These are phyloP conservation scores for Xyrauchen texanus DNA, from an alignment of 2,113 vertebrate genomes.

Conservation along the genomic window DNA sequence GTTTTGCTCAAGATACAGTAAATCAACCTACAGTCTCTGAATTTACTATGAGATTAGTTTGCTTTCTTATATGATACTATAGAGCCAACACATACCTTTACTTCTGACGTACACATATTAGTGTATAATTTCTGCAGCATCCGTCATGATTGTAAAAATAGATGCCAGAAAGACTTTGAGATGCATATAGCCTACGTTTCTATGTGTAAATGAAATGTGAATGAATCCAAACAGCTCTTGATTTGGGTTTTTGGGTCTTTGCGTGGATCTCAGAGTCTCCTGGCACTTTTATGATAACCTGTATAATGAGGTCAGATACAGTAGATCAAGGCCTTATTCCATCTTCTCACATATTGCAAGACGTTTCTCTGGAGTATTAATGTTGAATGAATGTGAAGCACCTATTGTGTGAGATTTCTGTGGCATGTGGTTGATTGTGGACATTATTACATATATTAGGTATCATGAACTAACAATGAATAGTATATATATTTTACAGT, in stretches of 20 bases:
- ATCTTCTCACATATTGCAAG: background rate
- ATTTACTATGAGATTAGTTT: too few species aligned
- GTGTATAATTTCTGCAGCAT: background rate
- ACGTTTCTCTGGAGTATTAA: background rate
- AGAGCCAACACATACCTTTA: background rate
- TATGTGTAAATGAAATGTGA: conserved; percentile 18
- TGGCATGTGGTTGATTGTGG: too few species aligned
- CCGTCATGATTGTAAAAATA: background rate
- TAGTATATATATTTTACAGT: too few species aligned
- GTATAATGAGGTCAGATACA: conserved; percentile 66
- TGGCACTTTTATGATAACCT: conserved; percentile 60
- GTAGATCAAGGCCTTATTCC: conserved; percentile 31
- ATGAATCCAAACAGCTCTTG: conserved; percentile 48
- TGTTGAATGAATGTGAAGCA: background rate
- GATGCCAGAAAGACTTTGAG: background rate
- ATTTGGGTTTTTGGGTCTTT: conserved; percentile 78
- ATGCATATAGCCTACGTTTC: background rate
- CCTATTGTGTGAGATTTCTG: too few species aligned
- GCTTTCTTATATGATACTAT: background rate
- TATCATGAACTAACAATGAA: too few species aligned
- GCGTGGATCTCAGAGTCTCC: conserved; percentile 49
- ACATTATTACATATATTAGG: too few species aligned
- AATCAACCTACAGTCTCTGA: too few species aligned
- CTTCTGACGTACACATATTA: background rate
- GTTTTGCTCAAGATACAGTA: too few species aligned